A percentile compares a stretch with the other conserved stretches of the same genome.
phyloP scores from a whole-genome alignment of 2,888 invertebrate species.

The Aphidoletes aphidimyza region DNA sequence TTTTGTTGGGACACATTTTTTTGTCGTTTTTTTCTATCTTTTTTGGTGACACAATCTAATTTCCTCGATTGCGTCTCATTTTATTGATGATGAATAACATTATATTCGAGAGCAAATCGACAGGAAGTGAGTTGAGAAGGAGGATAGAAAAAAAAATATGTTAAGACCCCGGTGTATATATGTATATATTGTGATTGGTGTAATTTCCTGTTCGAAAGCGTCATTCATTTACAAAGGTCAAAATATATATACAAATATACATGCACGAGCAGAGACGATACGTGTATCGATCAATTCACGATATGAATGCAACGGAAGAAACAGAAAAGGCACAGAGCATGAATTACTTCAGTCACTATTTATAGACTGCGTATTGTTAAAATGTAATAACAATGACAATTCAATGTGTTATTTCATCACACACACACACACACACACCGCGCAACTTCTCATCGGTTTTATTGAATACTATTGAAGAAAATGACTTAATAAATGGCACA shows the following conservation, averaged over 20 bases:
- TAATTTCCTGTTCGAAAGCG: conserved; percentile 51
- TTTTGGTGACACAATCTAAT: conserved; percentile 16
- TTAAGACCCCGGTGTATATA: too few species aligned
- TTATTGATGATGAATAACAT: conserved; percentile 38
- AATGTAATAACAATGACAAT: conserved; percentile 33
- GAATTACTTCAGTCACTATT: not conserved
- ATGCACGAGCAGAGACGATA: not conserved
- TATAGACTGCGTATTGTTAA: conserved; percentile 20
- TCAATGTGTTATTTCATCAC: not conserved
- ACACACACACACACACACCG: too few species aligned
- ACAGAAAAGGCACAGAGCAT: too few species aligned
- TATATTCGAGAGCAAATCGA: conserved; percentile 23
- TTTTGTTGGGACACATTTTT: conserved; percentile 19
- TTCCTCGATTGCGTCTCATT: not conserved
- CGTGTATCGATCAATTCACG: too few species aligned
- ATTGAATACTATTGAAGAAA: not conserved
- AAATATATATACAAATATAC: not conserved
- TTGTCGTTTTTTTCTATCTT: too few species aligned
- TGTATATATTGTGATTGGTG: too few species aligned
- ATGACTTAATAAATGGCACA: too few species aligned
- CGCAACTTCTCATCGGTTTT: not conserved
- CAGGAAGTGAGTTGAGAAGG: not conserved
- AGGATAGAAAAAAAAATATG: not conserved
- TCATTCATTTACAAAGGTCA: conserved; percentile 29
- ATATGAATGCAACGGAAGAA: not conserved